phyloP scores from a whole-genome alignment of 1,140 invertebrate genomes.

The Brachionus manjavacas region DNA sequence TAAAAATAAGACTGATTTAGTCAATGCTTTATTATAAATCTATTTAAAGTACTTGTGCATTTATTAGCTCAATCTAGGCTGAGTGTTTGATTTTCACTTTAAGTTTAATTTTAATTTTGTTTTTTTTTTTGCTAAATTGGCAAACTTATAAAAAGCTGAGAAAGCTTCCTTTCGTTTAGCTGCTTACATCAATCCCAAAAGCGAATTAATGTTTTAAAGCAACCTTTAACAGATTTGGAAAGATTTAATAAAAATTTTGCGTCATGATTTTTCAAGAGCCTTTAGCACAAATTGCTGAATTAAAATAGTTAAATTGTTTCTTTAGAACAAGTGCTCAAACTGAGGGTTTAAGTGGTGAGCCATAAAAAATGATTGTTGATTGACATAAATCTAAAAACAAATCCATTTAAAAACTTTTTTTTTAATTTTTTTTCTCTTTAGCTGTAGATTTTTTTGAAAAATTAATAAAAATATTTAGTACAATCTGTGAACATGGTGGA shows the following conservation, averaged over 20 bases:
- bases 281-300: not conserved
- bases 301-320: not conserved
- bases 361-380: too few relatives aligned
- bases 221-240: not conserved
- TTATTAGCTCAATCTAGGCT: not conserved
- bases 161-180: not conserved
- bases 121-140: not conserved
- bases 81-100: not conserved
- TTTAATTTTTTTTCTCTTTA: too few relatives aligned
- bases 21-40: not conserved
- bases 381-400: too few relatives aligned
- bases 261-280: not conserved
- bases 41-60: not conserved
- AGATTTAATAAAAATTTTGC: not conserved
- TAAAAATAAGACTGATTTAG: not conserved
- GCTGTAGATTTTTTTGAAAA: too few relatives aligned
- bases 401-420: too few relatives aligned
- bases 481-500: too few relatives aligned
- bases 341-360: too few relatives aligned
- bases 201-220: not conserved
- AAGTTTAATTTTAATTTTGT: too few relatives aligned
- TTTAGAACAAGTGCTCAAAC: not conserved
- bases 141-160: not conserved
- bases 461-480: too few relatives aligned
- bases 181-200: not conserved